Conservation (phyloP, 2,113 vertebrate genomes). For the Hydrochoerus hydrochaeris region DNA sequence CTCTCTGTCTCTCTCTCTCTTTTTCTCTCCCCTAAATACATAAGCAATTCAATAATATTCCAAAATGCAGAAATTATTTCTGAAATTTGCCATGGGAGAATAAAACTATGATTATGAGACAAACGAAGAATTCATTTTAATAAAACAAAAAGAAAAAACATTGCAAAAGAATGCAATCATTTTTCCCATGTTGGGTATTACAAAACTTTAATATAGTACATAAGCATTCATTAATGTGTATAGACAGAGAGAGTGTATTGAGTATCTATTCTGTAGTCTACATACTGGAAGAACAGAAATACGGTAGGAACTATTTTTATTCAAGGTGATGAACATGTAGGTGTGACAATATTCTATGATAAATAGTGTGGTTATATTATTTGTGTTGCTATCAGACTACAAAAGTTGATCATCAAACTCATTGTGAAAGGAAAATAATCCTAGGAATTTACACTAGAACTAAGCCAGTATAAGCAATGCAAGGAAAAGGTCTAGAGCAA, state of each 20-base stretch:
- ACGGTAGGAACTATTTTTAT: neutral
- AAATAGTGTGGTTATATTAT: neutral
- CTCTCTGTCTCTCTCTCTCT: too few species aligned
- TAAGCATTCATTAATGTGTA: neutral
- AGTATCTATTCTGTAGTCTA: neutral
- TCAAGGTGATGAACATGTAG: neutral
- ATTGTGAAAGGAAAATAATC: neutral
- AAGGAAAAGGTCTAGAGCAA: neutral
- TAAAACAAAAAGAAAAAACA: neutral
- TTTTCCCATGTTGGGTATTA: neutral
- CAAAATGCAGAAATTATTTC: conserved; percentile 16
- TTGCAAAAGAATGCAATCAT: neutral
- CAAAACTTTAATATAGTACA: neutral
- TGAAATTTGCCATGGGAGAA: neutral
- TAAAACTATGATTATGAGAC: neutral
- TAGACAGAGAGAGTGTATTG: neutral
- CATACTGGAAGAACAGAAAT: neutral
- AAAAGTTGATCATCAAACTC: neutral
- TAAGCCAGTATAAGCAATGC: neutral
- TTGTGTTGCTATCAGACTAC: neutral
- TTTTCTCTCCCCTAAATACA: neutral
- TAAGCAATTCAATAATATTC: neutral
- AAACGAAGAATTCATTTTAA: conserved; percentile 5
- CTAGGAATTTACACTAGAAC: neutral
- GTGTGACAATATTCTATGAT: neutral